Percentiles rank a stretch among this genome's conserved stretches.
Conservation (phyloP, 92 coral and sea anemone species). For the Bergia sp. region DNA sequence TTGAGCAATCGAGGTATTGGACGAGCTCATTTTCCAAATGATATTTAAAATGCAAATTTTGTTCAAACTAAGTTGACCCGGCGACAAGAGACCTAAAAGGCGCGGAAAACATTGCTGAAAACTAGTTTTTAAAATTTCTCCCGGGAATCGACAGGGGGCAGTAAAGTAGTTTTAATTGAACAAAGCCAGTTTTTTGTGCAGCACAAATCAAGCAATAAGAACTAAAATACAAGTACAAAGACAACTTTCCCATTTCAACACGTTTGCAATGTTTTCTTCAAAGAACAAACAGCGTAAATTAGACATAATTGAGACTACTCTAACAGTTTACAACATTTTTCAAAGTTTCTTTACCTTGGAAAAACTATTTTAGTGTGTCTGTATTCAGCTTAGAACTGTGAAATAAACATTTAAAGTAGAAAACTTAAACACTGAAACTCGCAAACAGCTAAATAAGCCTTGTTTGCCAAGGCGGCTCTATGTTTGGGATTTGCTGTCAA, state of each 20-base stretch:
- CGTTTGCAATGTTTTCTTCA: slow-evolving; percentile 67
- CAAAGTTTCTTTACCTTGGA: slow-evolving; percentile 68
- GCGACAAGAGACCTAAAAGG: neutral
- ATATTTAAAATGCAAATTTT: slow-evolving; percentile 37
- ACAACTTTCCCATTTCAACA: slow-evolving; percentile 66
- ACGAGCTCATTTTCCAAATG: slow-evolving; percentile 22
- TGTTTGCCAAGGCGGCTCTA: slow-evolving; percentile 80
- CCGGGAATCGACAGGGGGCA: slow-evolving; percentile 12
- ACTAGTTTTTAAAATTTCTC: neutral
- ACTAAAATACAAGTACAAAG: slow-evolving; percentile 60
- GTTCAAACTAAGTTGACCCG: slow-evolving; percentile 41
- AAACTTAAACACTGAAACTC: slow-evolving; percentile 81
- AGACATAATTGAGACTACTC: slow-evolving; percentile 74
- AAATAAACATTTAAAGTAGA: slow-evolving; percentile 87
- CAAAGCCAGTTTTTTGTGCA: slow-evolving; percentile 55
- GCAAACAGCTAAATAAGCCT: slow-evolving; percentile 84
- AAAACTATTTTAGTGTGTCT: slow-evolving; percentile 63
- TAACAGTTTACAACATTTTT: slow-evolving; percentile 54
- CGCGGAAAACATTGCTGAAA: neutral
- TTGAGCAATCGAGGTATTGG: neutral
- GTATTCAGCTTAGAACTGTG: slow-evolving; percentile 50
- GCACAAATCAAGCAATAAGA: slow-evolving; percentile 68
- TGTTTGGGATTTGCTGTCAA: slow-evolving; percentile 74
- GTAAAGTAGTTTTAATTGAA: slow-evolving; percentile 14
- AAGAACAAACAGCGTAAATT: slow-evolving; percentile 70